Base-by-base conservation (phyloP, 2,888 invertebrate genomes). In the Ceriagrion tenellum region DNA sequence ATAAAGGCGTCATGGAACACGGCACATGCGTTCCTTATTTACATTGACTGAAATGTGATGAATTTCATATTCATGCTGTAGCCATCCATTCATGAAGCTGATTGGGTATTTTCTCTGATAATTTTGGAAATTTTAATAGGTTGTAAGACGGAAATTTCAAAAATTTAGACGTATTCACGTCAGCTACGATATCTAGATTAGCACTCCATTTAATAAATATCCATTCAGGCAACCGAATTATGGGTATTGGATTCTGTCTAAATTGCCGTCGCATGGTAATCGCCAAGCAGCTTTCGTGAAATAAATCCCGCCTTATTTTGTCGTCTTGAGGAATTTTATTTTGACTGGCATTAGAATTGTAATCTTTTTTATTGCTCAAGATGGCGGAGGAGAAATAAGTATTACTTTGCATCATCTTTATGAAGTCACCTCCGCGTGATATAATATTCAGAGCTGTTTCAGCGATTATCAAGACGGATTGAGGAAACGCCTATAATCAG, bases 381-480 rank as follows among this genome's bases (percentile, higher is more conserved):
- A 16, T 81, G 18, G 30, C 35, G 81, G 35, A 35, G 81, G 4
- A 16, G 35, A 30, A 81, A 81, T 81, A 18, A 35, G 16, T 81
- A 35, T 26, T 35, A 81, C 35, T 35, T 35, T 81, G 23, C 81
- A 26, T 35, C 81, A 81, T 81, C 30, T 35, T 81, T 26, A 69
- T 81, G 0, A 81, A 81, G 81, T 35, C 35, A 13, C 16, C n/a
- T 69, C 18, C 10, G 26, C 10, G 10, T n/a, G 26, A 35, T 35
- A 81, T 81, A 81, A 81, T 81, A 35, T 81, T 81, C 35, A 35
- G 35, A 81, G 81, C 81, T 18, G 81, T 35, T 81, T 16, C 16
- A 81, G 81, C 81, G 30, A 81, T 81, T 81, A 81, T 35, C 81
- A 81, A 81, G 81, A 81, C 81, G 81, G 81, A 81, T 81, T 26